Evolutionary conservation across 2,797 vertebrate species (phyloP).

Genomic region (Anguilla anguilla): DNA sequence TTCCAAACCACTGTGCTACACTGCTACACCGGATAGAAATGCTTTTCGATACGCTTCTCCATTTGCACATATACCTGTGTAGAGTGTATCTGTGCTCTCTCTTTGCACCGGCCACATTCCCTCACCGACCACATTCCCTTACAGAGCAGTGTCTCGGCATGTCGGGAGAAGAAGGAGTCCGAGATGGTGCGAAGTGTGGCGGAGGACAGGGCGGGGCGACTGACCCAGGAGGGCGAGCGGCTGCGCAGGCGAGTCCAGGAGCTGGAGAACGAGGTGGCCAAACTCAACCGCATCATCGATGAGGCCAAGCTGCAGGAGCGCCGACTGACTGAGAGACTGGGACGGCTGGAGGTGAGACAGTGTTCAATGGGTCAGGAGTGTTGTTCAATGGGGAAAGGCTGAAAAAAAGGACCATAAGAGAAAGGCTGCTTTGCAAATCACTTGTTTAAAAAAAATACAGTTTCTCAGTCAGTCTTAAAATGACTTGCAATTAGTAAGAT

Average conservation of each 20-base stretch:
- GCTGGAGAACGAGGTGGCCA: constrained; percentile 72
- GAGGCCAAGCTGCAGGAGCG: constrained; percentile 71
- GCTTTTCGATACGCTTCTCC: no score
- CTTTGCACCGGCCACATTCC: not conserved
- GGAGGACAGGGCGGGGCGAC: constrained; percentile 65
- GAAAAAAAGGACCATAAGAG: no score
- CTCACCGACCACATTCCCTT: not conserved
- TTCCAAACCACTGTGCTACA: no score
- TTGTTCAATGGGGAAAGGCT: no score
- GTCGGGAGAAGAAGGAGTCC: constrained; percentile 67
- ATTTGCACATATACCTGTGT: not conserved
- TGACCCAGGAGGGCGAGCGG: constrained; percentile 76
- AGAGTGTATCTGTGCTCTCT: not conserved
- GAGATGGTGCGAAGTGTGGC: constrained; percentile 65
- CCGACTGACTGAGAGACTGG: constrained; percentile 70
- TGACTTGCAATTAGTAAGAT: no score
- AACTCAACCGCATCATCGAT: constrained; percentile 72
- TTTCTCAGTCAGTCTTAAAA: no score
- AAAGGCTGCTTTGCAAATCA: no score
- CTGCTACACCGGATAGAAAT: no score
- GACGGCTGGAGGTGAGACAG: constrained; percentile 73
- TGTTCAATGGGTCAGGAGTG: not conserved
- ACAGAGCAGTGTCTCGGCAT: constrained; percentile 76
- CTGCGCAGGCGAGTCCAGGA: constrained; percentile 71
- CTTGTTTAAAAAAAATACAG: no score